A percentile compares a stretch with the other conserved stretches of the same genome.
These are phyloP conservation scores for Meta bourneti DNA, from an alignment of 2,888 invertebrate species.

Conservation along the genomic window DNA sequence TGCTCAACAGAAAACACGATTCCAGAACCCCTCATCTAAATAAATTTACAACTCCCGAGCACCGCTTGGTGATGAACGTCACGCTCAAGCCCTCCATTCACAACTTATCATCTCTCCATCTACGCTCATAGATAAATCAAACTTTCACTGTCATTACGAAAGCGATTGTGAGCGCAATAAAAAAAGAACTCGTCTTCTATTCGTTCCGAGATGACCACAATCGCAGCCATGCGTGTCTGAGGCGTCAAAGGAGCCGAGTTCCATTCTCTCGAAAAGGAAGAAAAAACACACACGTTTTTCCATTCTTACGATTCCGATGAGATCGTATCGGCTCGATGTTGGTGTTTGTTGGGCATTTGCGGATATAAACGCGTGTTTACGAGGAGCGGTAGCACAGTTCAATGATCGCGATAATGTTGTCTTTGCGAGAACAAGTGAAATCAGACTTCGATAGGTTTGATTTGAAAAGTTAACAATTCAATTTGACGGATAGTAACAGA, in stretches of 20 bases:
- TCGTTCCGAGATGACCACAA: neutral
- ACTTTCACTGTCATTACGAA: neutral
- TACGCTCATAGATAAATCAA: neutral
- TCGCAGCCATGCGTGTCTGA: neutral
- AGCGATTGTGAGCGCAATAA: neutral
- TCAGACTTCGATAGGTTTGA: too few relatives aligned
- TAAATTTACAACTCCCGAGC: too few relatives aligned
- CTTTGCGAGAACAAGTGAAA: too few relatives aligned
- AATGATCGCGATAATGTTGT: too few relatives aligned
- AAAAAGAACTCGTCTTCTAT: neutral
- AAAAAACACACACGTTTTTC: neutral
- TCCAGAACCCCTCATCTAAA: too few relatives aligned
- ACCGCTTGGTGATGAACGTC: too few relatives aligned
- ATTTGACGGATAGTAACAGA: too few relatives aligned
- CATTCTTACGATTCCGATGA: constrained; percentile 1
- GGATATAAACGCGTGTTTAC: constrained; percentile 13
- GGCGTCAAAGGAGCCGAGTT: neutral
- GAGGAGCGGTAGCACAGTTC: neutral
- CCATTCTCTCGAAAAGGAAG: neutral
- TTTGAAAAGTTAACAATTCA: too few relatives aligned
- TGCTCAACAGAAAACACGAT: too few relatives aligned
- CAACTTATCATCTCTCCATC: too few relatives aligned
- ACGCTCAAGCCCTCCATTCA: too few relatives aligned
- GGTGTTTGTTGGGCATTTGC: neutral
- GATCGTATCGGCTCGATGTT: neutral